These are phyloP conservation scores for Callionymus lyra DNA, from an alignment of 2,113 vertebrate species.

Conservation along the genomic window DNA sequence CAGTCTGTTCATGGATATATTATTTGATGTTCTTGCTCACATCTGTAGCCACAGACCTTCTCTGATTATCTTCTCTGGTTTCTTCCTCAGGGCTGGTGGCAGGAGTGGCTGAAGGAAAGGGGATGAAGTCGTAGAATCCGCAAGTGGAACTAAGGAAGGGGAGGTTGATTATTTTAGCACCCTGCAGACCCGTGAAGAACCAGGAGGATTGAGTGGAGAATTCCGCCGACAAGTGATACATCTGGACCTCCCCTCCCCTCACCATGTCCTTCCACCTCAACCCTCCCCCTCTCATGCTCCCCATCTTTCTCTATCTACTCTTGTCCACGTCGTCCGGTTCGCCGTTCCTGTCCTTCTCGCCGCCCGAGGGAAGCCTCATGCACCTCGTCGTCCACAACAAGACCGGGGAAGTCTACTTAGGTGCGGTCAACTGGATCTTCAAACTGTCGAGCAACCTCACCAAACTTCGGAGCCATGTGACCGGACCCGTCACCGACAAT, in stretches of 20 bases:
- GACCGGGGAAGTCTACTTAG: constrained; percentile 87
- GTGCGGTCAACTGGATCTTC: constrained; percentile 92
- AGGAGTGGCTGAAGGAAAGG: constrained; percentile 29
- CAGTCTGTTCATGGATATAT: not conserved
- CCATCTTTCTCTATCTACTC: constrained; percentile 36
- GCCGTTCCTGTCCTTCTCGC: constrained; percentile 64
- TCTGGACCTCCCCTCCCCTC: constrained; percentile 17
- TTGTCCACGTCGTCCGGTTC: constrained; percentile 25
- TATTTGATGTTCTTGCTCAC: not conserved
- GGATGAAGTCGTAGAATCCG: constrained; percentile 59
- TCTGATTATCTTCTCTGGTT: constrained; percentile 5
- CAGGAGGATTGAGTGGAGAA: constrained; percentile 13
- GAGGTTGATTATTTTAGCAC: constrained; percentile 6
- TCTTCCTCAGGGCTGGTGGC: constrained; percentile 47
- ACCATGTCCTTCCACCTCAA: constrained; percentile 52
- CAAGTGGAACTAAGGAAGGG: constrained; percentile 13
- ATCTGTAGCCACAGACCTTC: constrained; percentile 15
- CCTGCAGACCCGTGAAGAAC: constrained; percentile 10
- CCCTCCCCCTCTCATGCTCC: constrained; percentile 36
- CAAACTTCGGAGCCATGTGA: constrained; percentile 81
- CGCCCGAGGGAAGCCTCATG: constrained; percentile 83
- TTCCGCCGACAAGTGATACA: constrained; percentile 18
- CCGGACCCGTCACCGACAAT: constrained; percentile 90
- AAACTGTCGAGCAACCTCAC: constrained; percentile 90
- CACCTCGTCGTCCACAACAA: constrained; percentile 90